Base-by-base conservation (phyloP, 2,113 vertebrate genomes). In the Herpetotheres cachinnans region DNA sequence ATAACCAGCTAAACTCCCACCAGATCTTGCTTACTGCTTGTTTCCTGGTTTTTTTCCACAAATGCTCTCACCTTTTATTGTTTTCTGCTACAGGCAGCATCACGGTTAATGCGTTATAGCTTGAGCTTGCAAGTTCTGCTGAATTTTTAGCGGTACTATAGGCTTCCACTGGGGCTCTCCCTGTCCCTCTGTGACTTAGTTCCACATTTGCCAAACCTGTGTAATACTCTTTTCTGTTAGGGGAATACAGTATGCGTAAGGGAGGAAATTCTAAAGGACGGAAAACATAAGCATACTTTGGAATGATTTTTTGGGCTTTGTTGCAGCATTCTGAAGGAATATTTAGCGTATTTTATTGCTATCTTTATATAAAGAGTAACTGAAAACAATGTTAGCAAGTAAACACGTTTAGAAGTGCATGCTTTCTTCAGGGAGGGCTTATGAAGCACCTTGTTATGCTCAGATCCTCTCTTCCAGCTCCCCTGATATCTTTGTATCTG, bases 401-500 rank as follows among this genome's bases (percentile, higher is more conserved):
- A 93, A 96, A 78, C 58, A 56, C 24, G 26, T 61, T 86, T 76
- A 78, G 44, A 85, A 95, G 40, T 46, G 54, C 14, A 44, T 61
- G 10, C 46, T 90, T 82, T 91, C 78, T 93, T 89, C 29, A 72
- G 52, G 46, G 71, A 91, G 46, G 56, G 46, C 7, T 94, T 93
- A 58, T 38, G 86, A 89, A 90, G 69, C 61, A 95, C 54, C 36
- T 94, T 73, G 46, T 84, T 94, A 66, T 69, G 73, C 73, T 82
- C 49, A 61, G 42, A 89, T 84, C 25, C 66, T 79, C 69, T 94
- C 58, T 96, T 90, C 65, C 54, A 95, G 56, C 46, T 95, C 94
- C 97, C 93, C 49, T 89, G 95, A 82, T 95, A 89, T 92, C 72
- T 89, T 67, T 54, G 65, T 80, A 82, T 90, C 54, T 91, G 90